Evolutionary conservation across 2,888 invertebrate genomes (phyloP), one percentile per base, ranked within the genome.

Genomic region (Serrognathus titanus): DNA sequence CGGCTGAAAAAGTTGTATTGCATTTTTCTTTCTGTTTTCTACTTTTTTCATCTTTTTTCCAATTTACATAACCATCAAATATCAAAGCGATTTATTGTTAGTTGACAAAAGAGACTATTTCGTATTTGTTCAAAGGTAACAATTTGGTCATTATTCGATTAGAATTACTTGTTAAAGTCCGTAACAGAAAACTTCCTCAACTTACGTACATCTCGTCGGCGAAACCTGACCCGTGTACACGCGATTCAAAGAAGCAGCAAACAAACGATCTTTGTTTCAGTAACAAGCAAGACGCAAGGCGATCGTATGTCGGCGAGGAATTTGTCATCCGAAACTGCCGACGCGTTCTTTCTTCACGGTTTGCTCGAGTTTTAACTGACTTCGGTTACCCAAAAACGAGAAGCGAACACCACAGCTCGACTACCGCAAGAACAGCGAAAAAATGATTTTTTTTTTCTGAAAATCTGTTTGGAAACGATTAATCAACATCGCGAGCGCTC

Each of bases 221-320:
- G 9, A 20, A 43, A 43, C 43, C 9, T 16, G 43, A 43, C 43
- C 13, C 43, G 8, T 31, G 43, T 20, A 43, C 13, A 43, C 43
- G 37, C 43, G 12, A 36, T 45, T 53, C 39, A 55, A 58, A 47
- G 46, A 57, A 55, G 52, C 55, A 50, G 54, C 51, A 48, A 57
- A 48, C 52, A 58, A 62, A 62, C 53, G 53, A 60, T 49, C 57
- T 59, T 61, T 60, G 58, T 52, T 50, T 60, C 48, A 52, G 46
- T 59, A 61, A 59, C 56, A 53, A 55, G 51, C 48, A 46, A 58
- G 55, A 53, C 61, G 52, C 57, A 57, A 52, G 48, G 39, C 47
- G 62, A 62, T 63, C 62, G 48, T 40, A 57, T 63, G 62, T 62
- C 63, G 12, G 20, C 43, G 53, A 60, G 58, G 59, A 58, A 58